Conservation (phyloP, 2,113 vertebrate species). For the Ophthalmolycus amberensis region DNA sequence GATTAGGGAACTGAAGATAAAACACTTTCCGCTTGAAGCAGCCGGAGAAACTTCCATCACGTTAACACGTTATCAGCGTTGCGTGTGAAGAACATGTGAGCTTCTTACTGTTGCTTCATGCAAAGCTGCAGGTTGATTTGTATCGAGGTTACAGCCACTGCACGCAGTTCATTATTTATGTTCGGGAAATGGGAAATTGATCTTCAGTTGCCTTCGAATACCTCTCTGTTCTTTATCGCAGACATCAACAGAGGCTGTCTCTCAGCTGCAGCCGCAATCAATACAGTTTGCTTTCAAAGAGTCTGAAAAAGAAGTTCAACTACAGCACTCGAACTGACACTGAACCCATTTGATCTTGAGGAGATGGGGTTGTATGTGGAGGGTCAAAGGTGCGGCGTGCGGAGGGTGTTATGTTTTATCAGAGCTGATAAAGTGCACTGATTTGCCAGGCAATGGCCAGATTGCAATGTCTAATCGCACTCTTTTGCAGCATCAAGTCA, state of each 20-base stretch:
- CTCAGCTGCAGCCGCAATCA: conserved; percentile 8
- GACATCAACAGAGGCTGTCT: background rate
- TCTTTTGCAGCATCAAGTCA: background rate
- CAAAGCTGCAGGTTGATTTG: background rate
- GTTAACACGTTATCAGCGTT: conserved; percentile 14
- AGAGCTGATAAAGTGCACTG: conserved; percentile 55
- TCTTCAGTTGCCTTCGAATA: background rate
- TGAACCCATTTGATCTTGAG: background rate
- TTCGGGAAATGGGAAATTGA: conserved; percentile 9
- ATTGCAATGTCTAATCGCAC: background rate
- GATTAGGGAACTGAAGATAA: conserved; percentile 19
- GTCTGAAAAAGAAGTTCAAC: background rate
- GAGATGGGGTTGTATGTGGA: conserved; percentile 14
- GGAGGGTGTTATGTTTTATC: conserved; percentile 37
- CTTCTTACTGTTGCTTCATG: background rate
- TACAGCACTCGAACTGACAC: background rate
- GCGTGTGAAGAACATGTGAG: background rate
- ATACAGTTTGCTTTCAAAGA: conserved; percentile 24
- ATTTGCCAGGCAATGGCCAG: background rate
- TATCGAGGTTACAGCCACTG: background rate
- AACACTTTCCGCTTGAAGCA: background rate
- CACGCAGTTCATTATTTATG: conserved; percentile 12
- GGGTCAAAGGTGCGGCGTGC: conserved; percentile 60
- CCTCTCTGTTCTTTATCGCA: conserved; percentile 20
- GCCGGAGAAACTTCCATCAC: background rate